Base-by-base conservation (phyloP, 2,888 invertebrate species). In the Brachyptera putata region DNA sequence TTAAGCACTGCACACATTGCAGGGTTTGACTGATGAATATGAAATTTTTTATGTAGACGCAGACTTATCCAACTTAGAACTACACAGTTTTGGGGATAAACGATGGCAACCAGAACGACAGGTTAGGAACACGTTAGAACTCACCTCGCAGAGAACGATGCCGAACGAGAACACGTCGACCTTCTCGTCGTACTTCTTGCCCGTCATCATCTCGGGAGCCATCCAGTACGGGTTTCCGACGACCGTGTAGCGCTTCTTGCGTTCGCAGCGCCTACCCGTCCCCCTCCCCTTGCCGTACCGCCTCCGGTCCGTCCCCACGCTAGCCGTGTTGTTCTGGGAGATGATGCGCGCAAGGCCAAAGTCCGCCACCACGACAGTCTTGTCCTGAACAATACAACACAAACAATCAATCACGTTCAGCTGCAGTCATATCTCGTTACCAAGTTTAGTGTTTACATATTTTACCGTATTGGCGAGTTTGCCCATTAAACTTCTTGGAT, bases 151-250 rank as follows among this genome's bases (percentile, higher is more conserved):
- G 2, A 95, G 77, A 62, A 96, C 89, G 66, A 96, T 95, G 30
- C 96, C 96, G 75, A 92, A 96, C 24, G 95, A 95, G 76, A 96
- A 96, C 63, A 96, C 88, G 71, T 96, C 96, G 0, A 96, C 96
- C 75, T 94, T 94, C 73, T 96, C 95, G 71, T 96, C 95, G 73
- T 96, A 96, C 66, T 91, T 90, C 70, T 92, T 90, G 18, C 95
- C 95, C 73, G 91, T 93, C 91, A 96, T 92, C 96, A 96, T 96
- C 76, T 96, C 96, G 0, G 96, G 96, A 0, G 96, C 96, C 96
- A 96, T 96, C 95, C 95, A 96, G 75, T 95, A 96, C 0, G 96
- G 95, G 79, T 94, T 95, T 1, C 96, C 96, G 0, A 96, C 96
- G 25, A 96, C 95, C 0, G 95, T 96, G 74, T 95, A 95, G 13